These are phyloP conservation scores for Oceanites oceanicus DNA, from an alignment of 2,113 vertebrate species.

Conservation along the genomic window DNA sequence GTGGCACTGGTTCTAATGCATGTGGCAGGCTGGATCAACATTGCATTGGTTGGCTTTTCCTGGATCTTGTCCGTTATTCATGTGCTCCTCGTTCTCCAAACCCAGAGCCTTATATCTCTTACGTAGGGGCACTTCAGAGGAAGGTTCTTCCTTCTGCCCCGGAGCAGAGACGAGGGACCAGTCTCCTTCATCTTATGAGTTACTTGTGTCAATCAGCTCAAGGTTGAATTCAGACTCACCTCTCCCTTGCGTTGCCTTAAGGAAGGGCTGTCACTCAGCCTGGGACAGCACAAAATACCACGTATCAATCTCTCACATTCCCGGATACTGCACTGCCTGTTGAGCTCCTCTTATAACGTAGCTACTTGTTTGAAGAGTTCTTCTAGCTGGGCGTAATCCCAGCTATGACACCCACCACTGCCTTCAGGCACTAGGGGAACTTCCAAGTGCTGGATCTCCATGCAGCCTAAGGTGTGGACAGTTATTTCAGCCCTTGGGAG, in stretches of 20 bases:
- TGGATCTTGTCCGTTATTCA: neutral
- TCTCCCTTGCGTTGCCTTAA: neutral
- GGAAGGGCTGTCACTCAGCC: neutral
- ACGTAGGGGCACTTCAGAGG: neutral
- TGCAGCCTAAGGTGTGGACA: neutral
- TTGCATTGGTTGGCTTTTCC: neutral
- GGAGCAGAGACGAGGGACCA: neutral
- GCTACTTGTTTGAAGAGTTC: neutral
- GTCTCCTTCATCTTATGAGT: neutral
- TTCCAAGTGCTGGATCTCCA: neutral
- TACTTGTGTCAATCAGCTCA: neutral
- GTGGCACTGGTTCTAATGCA: neutral
- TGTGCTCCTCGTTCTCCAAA: neutral
- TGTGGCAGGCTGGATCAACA: neutral
- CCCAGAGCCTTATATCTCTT: neutral
- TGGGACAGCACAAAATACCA: neutral
- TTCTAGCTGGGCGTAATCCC: neutral
- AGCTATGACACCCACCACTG: neutral
- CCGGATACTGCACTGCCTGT: neutral
- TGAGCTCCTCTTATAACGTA: neutral
- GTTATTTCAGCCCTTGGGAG: neutral
- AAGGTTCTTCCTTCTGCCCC: neutral
- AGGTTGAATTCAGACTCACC: neutral
- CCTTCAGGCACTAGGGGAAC: neutral
- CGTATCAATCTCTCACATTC: neutral